phyloP scores from a whole-genome alignment of 1,140 invertebrate species.

The Vanessa tameamea region DNA sequence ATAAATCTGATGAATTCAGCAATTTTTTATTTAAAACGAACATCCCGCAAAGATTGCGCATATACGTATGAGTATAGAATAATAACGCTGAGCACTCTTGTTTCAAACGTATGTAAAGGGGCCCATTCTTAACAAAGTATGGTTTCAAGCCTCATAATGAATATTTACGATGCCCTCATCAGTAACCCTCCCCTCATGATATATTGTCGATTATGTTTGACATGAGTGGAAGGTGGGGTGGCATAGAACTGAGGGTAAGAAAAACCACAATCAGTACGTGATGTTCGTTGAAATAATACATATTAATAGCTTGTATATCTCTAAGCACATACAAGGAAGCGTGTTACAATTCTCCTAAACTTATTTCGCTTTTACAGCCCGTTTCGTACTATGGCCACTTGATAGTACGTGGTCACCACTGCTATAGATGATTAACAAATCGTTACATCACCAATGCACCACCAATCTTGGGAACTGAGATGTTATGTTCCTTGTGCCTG shows the following conservation, averaged over 20 bases:
- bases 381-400: too few relatives aligned
- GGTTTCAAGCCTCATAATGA: constrained; percentile 28
- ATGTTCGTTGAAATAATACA: constrained; percentile 18
- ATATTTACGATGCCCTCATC: constrained; percentile 28
- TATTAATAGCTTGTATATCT: constrained; percentile 12
- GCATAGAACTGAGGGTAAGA: constrained; percentile 11
- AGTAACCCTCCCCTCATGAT: constrained; percentile 19
- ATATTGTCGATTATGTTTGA: constrained; percentile 33
- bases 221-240: constrained; percentile 15
- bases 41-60: constrained; percentile 3
- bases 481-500: too few relatives aligned
- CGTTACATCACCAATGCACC: too few relatives aligned
- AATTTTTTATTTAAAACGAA: constrained; percentile 1
- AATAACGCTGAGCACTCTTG: constrained; percentile 16
- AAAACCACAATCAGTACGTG: constrained; percentile 9
- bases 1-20: not conserved
- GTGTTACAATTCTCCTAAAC: not conserved
- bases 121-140: constrained; percentile 30
- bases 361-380: not conserved
- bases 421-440: too few relatives aligned
- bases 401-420: too few relatives aligned
- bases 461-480: too few relatives aligned
- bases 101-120: constrained; percentile 26
- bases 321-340: not conserved
- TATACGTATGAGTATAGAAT: not conserved